Base-by-base conservation (phyloP, 2,113 vertebrate species). In the Pitta sordida region DNA sequence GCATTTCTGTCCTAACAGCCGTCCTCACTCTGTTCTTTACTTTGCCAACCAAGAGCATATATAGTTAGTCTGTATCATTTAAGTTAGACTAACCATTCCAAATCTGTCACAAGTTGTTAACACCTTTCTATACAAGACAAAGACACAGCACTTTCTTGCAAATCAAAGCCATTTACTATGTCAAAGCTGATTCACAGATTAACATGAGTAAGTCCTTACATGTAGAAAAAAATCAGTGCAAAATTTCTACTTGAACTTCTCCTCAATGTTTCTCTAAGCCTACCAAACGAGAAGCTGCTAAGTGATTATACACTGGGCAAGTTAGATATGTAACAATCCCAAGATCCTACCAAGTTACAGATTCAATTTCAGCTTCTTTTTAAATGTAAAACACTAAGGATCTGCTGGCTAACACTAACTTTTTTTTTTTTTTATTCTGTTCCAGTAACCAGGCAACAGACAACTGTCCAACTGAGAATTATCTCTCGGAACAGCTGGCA, bases 391-490 rank as follows among this genome's bases (percentile, higher is more conserved):
- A 90, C 70, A 81, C 76, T 86, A 58, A 75, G 36, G 79, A 86
- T 69, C 82, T 81, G n/a, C 83, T 63, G 73, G 85, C 90, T 94
- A 95, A 92, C 90, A 95, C 87, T 84, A 94, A 95, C 89, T 85
- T 41, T 94, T 91, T 83, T 90, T 92, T 90, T 24, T 83, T 90
- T 92, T 90, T 24, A 93, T 90, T 92, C 90, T 95, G 91, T 96
- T 92, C 79, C 81, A 77, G 91, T 85, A 75, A 94, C 67, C 85
- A 94, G 78, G 87, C 95, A 96, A 97, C 93, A 83, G 87, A 88
- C 86, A 97, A 93, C 73, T 96, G 92, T 84, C 83, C 55, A 94
- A 94, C 92, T 97, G 93, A 97, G 95, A 97, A 97, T 80, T 91
- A 93, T 94, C 76, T 41, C 78, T 96, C 91, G 65, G 95, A 97